Percentiles rank a stretch among this genome's conserved stretches.
Conservation (phyloP, 2,797 vertebrate species). For the Acomys russatus region DNA sequence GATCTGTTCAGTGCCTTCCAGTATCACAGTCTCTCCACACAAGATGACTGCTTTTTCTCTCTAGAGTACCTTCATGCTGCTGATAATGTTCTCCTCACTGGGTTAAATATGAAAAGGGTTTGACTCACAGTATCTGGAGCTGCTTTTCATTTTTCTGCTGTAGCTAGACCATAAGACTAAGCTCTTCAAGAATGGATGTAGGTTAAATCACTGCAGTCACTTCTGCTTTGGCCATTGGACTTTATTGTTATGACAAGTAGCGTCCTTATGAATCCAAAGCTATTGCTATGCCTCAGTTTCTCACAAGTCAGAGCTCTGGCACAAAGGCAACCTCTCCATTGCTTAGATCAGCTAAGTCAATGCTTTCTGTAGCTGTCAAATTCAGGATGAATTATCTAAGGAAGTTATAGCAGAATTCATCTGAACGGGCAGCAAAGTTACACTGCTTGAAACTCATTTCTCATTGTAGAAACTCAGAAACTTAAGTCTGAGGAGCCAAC, state of each 20-base stretch:
- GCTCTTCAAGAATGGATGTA: neutral
- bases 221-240: neutral
- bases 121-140: neutral
- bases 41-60: neutral
- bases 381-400: neutral
- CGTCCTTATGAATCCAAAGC: neutral
- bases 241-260: neutral
- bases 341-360: neutral
- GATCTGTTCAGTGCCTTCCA: neutral
- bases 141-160: conserved; percentile 15
- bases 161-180: neutral
- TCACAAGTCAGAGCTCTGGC: neutral
- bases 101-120: neutral
- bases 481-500: neutral
- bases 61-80: neutral
- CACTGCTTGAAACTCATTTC: neutral
- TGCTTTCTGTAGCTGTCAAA: neutral
- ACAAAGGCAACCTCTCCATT: neutral
- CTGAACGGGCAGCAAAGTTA: neutral
- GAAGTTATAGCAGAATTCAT: neutral
- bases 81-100: neutral
- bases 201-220: too few relatives aligned
- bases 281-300: neutral
- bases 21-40: neutral
- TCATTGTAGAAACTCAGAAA: neutral